phyloP scores from a whole-genome alignment of 1,140 invertebrate species.

The Helicoverpa zea region DNA sequence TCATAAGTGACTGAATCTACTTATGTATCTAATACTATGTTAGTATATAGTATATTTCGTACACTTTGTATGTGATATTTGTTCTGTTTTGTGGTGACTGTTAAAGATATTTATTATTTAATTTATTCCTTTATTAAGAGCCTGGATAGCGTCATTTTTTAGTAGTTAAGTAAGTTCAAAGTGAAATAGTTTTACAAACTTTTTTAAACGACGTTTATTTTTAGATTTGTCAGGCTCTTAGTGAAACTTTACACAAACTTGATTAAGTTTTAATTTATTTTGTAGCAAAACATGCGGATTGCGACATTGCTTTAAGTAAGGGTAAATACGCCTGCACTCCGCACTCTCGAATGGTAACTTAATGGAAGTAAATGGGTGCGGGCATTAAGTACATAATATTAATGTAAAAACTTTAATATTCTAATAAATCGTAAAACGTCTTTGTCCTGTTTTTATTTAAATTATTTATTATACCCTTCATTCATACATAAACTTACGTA shows the following conservation, averaged over 20 bases:
- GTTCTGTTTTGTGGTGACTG: constrained; percentile 32
- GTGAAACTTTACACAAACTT: constrained; percentile 40
- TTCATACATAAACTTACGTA: too few relatives aligned
- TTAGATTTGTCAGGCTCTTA: constrained; percentile 25
- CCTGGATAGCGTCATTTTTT: constrained; percentile 4
- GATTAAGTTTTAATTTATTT: constrained; percentile 44
- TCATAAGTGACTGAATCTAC: constrained; percentile 36
- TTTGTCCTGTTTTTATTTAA: constrained; percentile 8
- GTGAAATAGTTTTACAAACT: not conserved
- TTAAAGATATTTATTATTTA: constrained; percentile 45
- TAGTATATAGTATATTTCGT: constrained; percentile 30
- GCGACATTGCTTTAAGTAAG: constrained; percentile 1
- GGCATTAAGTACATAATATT: constrained; percentile 6
- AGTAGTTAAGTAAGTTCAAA: not conserved
- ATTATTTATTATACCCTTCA: not conserved
- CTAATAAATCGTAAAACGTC: constrained; percentile 31
- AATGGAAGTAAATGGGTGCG: not conserved
- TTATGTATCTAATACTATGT: constrained; percentile 32
- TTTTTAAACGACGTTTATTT: constrained; percentile 19
- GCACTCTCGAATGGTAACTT: not conserved
- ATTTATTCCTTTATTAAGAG: constrained; percentile 40
- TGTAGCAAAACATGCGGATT: constrained; percentile 2
- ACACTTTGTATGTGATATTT: constrained; percentile 41
- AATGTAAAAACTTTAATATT: constrained; percentile 18
- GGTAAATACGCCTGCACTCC: not conserved